phyloP scores from a whole-genome alignment of 2,888 invertebrate genomes.

The Amiota mariae region DNA sequence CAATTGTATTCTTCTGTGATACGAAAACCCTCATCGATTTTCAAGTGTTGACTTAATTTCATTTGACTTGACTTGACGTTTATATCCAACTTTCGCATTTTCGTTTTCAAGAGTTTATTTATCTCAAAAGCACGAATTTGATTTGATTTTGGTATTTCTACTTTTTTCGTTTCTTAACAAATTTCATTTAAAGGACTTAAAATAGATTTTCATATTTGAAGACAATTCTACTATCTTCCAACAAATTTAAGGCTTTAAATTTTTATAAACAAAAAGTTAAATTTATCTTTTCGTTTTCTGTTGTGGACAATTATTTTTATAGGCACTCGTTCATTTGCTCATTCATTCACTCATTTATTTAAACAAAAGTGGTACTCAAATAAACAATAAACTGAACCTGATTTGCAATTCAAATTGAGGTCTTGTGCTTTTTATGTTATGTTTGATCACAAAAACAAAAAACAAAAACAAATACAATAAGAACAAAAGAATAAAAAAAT shows the following conservation, averaged over 20 bases:
- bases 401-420: slow-evolving; percentile 34
- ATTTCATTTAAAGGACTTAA: not conserved
- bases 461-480: not conserved
- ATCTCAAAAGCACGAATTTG: not conserved
- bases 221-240: not conserved
- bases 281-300: not conserved
- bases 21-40: slow-evolving; percentile 21
- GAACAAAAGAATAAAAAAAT: not conserved
- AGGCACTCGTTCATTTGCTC: slow-evolving; percentile 11
- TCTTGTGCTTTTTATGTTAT: slow-evolving; percentile 4
- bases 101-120: not conserved
- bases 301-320: slow-evolving; percentile 15
- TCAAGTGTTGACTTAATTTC: slow-evolving; percentile 25
- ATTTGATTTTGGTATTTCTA: not conserved
- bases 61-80: not conserved
- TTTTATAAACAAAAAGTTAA: no score
- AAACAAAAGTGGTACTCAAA: slow-evolving; percentile 26
- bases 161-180: not conserved
- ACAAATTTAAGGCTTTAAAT: not conserved
- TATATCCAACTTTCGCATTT: not conserved
- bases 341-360: slow-evolving; percentile 16
- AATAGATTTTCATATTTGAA: no score
- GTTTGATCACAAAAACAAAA: slow-evolving; percentile 7
- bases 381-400: slow-evolving; percentile 29
- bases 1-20: slow-evolving; percentile 12